Base-by-base conservation (phyloP, 2,888 invertebrate genomes). In the Coleophora flavipennella region DNA sequence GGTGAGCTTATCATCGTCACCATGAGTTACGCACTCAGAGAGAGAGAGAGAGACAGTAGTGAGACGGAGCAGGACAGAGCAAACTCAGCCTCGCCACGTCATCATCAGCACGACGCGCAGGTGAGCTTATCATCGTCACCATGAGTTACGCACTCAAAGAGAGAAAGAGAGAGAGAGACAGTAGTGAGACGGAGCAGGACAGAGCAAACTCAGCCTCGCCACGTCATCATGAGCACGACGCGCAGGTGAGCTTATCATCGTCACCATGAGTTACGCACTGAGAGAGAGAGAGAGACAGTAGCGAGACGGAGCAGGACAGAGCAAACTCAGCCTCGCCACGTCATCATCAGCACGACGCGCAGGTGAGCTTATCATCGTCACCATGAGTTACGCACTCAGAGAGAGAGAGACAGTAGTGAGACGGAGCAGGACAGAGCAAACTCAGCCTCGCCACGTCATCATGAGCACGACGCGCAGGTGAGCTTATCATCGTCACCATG, bases 41-140 rank as follows among this genome's bases (percentile, higher is more conserved):
- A n/a, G n/a, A n/a, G n/a, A n/a, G n/a, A n/a, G 91, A 91, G 72
- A 88, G 91, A 91, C 72, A 88, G 87, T 42, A 88, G 88, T 45
- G 87, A 86, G 62, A 65, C 70, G 44, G 81, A 81, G 58, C 67
- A 63, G 40, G 62, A 64, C 70, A 44, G 81, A 81, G 58, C 75
- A 51, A 59, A 67, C 45, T 69, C 74, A 47, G 67, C 67, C 44
- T 68, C 69, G 59, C 65, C 66, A 52, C 52, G 57, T 12, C 71
- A 72, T 39, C 73, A 64, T 51, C 69, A 63, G 37, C 74, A 59
- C 69, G 87, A 67, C 67, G 72, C 48, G 58, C 78, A 67, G 28
- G 28, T 27, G 28, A 27, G 28, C n/a, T n/a, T n/a, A n/a, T n/a
- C n/a, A n/a, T 90, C 88, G 57, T 93, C 91, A 59, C 90, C 90